Percentiles rank a stretch among this genome's conserved stretches.
These are phyloP conservation scores for Oxyscelio sp. DNA, from an alignment of 2,888 invertebrate genomes.

Conservation along the genomic window DNA sequence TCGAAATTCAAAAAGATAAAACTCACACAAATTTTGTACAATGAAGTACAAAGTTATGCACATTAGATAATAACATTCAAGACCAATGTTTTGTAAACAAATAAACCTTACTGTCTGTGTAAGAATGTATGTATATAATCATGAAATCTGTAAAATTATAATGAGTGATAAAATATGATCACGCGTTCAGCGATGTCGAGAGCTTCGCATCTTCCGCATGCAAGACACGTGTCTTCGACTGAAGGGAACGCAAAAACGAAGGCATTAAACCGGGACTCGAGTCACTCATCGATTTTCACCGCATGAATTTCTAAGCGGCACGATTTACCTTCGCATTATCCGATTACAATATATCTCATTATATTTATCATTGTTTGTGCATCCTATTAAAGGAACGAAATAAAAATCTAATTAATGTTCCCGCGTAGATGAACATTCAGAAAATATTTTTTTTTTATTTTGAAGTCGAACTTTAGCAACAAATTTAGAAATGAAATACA, in stretches of 20 bases:
- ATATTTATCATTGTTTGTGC: not conserved
- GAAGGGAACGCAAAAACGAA: conserved; percentile 25
- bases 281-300: conserved; percentile 37
- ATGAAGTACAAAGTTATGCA: too few species aligned
- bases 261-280: conserved; percentile 19
- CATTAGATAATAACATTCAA: too few species aligned
- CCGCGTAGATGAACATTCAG: not conserved
- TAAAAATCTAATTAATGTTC: not conserved
- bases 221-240: conserved; percentile 28
- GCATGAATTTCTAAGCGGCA: conserved; percentile 38
- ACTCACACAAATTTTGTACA: too few species aligned
- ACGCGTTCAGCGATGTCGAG: not conserved
- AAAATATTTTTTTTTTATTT: too few species aligned
- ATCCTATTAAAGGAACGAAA: not conserved
- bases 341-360: conserved; percentile 20
- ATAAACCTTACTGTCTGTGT: too few species aligned
- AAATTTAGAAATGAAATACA: too few species aligned
- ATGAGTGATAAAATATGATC: not conserved
- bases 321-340: conserved; percentile 19
- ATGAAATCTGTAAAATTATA: not conserved
- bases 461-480: too few species aligned
- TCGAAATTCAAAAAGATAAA: too few species aligned
- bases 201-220: not conserved
- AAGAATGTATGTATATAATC: too few species aligned
- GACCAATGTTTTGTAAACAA: too few species aligned